Evolutionary conservation across 1,140 invertebrate species (phyloP), one percentile per base, ranked within the genome.

Genomic region (Cherax quadricarinatus): DNA sequence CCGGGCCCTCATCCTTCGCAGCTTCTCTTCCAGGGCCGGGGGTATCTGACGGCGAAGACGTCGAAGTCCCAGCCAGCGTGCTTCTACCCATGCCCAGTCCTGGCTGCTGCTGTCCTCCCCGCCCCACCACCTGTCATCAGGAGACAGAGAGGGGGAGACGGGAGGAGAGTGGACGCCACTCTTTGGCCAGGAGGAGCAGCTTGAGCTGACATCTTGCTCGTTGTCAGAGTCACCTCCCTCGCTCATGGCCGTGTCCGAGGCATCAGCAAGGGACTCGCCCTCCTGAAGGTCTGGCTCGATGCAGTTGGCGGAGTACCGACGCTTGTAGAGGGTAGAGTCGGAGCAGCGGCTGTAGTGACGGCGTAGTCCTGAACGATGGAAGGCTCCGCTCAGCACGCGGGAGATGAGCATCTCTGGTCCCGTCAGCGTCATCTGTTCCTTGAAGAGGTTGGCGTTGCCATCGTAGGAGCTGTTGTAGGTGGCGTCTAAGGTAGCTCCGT

Each of bases 401-500:
- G 89, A 51, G 24, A 91, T 62, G 4, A 91, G 89, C 5, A 91
- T 21, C 51, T 91, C 89, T 3, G 89, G 89, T 60, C 89, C 89
- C 51, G 89, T 91, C 66, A 91, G 73, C 49, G 81, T 90, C 70
- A 85, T 53, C 51, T 84, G 81, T 51, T 91, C 89, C 82, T 91
- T 91, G 89, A 91, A 91, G 81, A 91, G 89, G 51, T 91, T 91
- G 70, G 89, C 89, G 41, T 91, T 91, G n/a, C 89, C 89, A n/a
- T 91, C 89, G 82, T 91, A 91, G n/a, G 89, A 16, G 49, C 89
- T 70, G 4, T n/a, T 91, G 82, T 91, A 85, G 51, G 82, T 91
- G 66, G 82, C 89, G 30, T 85, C 81, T 48, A 90, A 24, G 66
- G 88, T 24, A 6, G 57, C 48, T 21, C 88, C 88, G 60, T 89